phyloP scores from a whole-genome alignment of 2,888 invertebrate genomes.

The Erebia aethiops region DNA sequence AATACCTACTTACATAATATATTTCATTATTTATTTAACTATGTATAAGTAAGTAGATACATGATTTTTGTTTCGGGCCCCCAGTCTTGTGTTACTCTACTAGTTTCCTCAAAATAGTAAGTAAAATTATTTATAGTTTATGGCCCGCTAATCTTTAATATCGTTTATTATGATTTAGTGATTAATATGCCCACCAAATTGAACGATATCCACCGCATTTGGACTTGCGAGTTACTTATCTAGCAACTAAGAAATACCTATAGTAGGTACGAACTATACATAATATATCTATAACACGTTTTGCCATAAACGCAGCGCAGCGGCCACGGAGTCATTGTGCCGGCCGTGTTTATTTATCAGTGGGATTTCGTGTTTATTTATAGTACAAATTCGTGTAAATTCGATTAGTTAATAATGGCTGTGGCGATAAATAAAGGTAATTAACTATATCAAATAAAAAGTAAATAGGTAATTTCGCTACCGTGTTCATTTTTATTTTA shows the following conservation, averaged over 20 bases:
- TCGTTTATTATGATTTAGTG: too few relatives aligned
- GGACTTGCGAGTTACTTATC: not conserved
- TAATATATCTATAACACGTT: not conserved
- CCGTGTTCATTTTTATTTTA: not conserved
- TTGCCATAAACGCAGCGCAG: not conserved
- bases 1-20: too few relatives aligned
- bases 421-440: slow-evolving; percentile 71
- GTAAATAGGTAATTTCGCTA: not conserved
- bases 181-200: not conserved
- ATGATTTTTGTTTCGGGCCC: too few relatives aligned
- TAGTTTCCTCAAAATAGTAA: too few relatives aligned
- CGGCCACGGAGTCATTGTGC: not conserved
- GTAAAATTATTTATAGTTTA: too few relatives aligned
- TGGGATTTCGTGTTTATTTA: not conserved
- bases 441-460: slow-evolving; percentile 8
- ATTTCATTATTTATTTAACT: too few relatives aligned
- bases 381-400: not conserved
- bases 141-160: too few relatives aligned
- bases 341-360: not conserved
- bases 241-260: not conserved
- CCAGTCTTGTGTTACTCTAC: too few relatives aligned
- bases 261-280: too few relatives aligned
- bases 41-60: too few relatives aligned
- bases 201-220: not conserved
- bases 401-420: slow-evolving; percentile 51